phyloP scores from a whole-genome alignment of 2,888 invertebrate genomes.

The Tipula unca region DNA sequence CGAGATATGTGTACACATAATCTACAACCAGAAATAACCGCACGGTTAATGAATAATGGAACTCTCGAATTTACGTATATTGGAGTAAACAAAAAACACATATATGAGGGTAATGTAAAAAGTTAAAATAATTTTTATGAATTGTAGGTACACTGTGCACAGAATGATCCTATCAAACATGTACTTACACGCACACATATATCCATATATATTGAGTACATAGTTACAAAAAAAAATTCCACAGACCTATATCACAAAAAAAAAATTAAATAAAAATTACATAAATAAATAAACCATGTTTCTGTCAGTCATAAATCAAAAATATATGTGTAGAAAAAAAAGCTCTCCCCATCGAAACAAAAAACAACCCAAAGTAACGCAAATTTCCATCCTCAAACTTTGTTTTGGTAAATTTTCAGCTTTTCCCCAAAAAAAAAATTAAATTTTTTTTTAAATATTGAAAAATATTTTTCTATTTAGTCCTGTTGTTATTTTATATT shows the following conservation, averaged over 20 bases:
- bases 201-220: not conserved
- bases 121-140: not conserved
- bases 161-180: not conserved
- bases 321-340: not conserved
- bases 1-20: not conserved
- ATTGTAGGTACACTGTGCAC: not conserved
- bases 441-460: not conserved
- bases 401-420: not conserved
- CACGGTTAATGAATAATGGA: not conserved
- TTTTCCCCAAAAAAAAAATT: not conserved
- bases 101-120: not conserved
- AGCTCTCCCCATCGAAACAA: not conserved
- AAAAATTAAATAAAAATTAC: not conserved
- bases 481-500: not conserved
- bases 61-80: not conserved
- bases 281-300: not conserved
- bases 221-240: not conserved
- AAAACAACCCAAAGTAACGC: not conserved
- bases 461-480: not conserved
- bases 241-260: not conserved
- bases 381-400: not conserved
- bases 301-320: slow-evolving; percentile 14
- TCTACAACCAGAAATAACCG: not conserved
- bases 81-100: not conserved
- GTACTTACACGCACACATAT: not conserved